phyloP scores from a whole-genome alignment of 2,888 invertebrate genomes.

The Monochamus alternatus region DNA sequence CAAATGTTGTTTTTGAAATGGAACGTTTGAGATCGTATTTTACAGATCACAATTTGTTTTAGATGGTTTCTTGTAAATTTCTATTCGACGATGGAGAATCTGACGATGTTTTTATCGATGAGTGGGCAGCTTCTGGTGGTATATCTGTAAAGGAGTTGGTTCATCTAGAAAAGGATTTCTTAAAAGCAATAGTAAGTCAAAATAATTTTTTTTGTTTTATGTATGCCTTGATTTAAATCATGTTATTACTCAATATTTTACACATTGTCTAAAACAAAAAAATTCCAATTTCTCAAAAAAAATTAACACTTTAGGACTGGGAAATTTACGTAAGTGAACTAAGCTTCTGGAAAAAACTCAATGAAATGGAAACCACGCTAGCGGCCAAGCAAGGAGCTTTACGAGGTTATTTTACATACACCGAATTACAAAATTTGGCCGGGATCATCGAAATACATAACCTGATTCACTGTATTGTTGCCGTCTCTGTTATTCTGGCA shows the following conservation, averaged over 20 bases:
- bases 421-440: conserved; percentile 79
- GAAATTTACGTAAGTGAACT: conserved; percentile 85
- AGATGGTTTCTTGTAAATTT: conserved; percentile 98
- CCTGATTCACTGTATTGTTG: conserved; percentile 72
- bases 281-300: too few species aligned
- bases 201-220: neutral
- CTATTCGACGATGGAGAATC: conserved; percentile 94
- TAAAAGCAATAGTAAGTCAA: conserved; percentile 87
- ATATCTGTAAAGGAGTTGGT: conserved; percentile 83
- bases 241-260: too few species aligned
- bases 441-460: conserved; percentile 70
- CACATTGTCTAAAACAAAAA: too few species aligned
- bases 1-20: neutral
- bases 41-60: conserved; percentile 43
- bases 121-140: conserved; percentile 93
- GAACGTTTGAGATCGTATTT: too few species aligned
- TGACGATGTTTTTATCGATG: conserved; percentile 91
- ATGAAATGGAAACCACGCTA: conserved; percentile 80
- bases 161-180: conserved; percentile 89
- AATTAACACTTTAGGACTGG: conserved; percentile 80
- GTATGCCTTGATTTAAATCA: too few species aligned
- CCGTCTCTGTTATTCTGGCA: conserved; percentile 75
- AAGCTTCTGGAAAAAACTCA: conserved; percentile 83
- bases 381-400: conserved; percentile 82
- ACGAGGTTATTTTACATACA: conserved; percentile 89